Percentiles rank a stretch among this genome's conserved stretches.
These are phyloP conservation scores for Furcifer pardalis DNA, from an alignment of 2,797 vertebrate genomes.

Conservation along the genomic window DNA sequence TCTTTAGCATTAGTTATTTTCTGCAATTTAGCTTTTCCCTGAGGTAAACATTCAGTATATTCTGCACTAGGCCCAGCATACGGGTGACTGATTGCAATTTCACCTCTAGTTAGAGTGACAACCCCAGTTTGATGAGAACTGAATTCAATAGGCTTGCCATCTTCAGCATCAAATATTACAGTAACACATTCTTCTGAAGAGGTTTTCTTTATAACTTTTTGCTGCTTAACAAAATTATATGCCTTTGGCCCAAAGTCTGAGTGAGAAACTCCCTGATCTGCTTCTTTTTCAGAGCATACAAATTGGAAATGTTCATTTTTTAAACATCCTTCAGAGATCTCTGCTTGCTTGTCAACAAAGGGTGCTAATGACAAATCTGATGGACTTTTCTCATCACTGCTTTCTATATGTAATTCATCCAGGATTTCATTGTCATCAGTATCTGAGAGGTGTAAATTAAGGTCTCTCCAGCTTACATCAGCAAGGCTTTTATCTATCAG, in stretches of 20 bases:
- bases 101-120: conserved; percentile 72
- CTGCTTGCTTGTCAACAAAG: conserved; percentile 70
- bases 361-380: conserved; percentile 73
- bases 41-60: conserved; percentile 75
- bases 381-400: conserved; percentile 75
- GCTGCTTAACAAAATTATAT: conserved; percentile 81
- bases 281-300: conserved; percentile 72
- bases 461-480: conserved; percentile 54
- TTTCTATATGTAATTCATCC: conserved; percentile 78
- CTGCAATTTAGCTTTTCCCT: conserved; percentile 78
- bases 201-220: conserved; percentile 77
- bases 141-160: conserved; percentile 85
- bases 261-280: conserved; percentile 67
- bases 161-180: conserved; percentile 83
- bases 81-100: conserved; percentile 69
- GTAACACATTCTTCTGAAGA: conserved; percentile 87
- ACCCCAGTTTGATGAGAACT: conserved; percentile 78
- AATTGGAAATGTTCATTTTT: conserved; percentile 69
- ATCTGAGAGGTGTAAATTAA: conserved; percentile 80
- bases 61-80: conserved; percentile 61
- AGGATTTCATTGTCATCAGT: conserved; percentile 81
- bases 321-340: conserved; percentile 72
- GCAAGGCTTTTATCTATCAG: conserved; percentile 70
- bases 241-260: conserved; percentile 79
- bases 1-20: conserved; percentile 72